These are phyloP conservation scores for Podotricha telesiphe DNA, from an alignment of 2,888 invertebrate species.

Conservation along the genomic window DNA sequence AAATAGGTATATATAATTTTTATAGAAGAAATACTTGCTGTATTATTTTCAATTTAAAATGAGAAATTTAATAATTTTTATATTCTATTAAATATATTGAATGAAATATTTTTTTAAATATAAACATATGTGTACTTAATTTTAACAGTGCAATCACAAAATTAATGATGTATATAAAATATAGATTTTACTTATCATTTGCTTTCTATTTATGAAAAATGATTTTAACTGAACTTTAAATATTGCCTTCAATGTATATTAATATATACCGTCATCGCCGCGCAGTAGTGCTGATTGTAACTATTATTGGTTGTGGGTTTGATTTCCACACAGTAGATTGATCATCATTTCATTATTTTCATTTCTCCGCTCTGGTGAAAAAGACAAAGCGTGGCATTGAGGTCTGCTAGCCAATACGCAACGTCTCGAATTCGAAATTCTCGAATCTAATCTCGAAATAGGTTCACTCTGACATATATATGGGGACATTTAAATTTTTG, in stretches of 20 bases:
- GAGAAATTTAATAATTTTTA: constrained; percentile 22
- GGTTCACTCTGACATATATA: not conserved
- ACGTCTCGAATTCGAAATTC: no score
- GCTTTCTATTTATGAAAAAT: not conserved
- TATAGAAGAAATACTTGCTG: constrained; percentile 10
- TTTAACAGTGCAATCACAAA: constrained; percentile 21
- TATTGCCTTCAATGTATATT: not conserved
- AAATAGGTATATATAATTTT: constrained; percentile 22
- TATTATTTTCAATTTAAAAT: constrained; percentile 8
- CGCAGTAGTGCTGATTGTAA: no score
- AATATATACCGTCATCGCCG: no score
- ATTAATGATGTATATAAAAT: constrained; percentile 13
- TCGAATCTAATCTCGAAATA: no score
- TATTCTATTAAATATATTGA: constrained; percentile 24
- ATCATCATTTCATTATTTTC: no score
- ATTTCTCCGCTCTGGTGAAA: no score
- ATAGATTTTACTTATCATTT: not conserved
- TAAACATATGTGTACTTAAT: constrained; percentile 17
- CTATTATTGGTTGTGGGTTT: no score
- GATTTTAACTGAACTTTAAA: not conserved
- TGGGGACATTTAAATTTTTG: not conserved
- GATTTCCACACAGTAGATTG: no score
- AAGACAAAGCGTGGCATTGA: no score
- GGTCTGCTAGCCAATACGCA: no score
- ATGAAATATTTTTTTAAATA: constrained; percentile 25